These are phyloP conservation scores for Sphaerophoria rueppellii DNA, from an alignment of 2,888 invertebrate species.

Conservation along the genomic window DNA sequence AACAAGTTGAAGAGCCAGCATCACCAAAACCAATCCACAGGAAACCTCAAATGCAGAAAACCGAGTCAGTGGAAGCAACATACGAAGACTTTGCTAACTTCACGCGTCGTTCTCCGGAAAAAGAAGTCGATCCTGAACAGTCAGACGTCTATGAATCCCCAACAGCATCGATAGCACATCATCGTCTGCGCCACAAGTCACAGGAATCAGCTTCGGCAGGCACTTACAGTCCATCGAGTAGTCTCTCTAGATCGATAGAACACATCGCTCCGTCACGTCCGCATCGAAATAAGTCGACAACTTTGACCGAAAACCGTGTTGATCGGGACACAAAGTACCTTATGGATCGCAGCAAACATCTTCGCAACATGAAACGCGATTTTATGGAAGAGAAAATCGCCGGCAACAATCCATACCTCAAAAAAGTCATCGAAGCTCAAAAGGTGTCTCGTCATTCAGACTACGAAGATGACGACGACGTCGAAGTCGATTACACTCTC, in stretches of 20 bases:
- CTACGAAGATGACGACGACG: slow-evolving; percentile 37
- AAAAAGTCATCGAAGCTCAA: slow-evolving; percentile 78
- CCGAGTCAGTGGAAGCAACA: slow-evolving; percentile 57
- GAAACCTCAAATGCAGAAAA: slow-evolving; percentile 22
- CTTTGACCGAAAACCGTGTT: slow-evolving; percentile 63
- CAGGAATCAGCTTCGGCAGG: slow-evolving; percentile 50
- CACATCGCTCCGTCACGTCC: slow-evolving; percentile 74
- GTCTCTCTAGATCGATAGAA: slow-evolving; percentile 58
- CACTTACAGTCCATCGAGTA: slow-evolving; percentile 70
- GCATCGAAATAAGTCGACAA: slow-evolving; percentile 61
- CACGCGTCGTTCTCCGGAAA: slow-evolving; percentile 50
- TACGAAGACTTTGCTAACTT: slow-evolving; percentile 69
- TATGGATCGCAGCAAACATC: slow-evolving; percentile 80
- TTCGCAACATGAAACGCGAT: slow-evolving; percentile 81
- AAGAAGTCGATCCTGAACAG: slow-evolving; percentile 34
- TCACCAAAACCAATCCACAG: slow-evolving; percentile 2
- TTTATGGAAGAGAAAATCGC: slow-evolving; percentile 81
- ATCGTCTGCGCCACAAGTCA: slow-evolving; percentile 74
- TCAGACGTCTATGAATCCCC: slow-evolving; percentile 35
- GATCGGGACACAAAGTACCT: slow-evolving; percentile 79
- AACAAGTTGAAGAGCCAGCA: slow-evolving; percentile 40
- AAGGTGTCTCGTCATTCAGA: slow-evolving; percentile 61
- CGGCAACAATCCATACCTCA: slow-evolving; percentile 81
- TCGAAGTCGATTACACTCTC: slow-evolving; percentile 75
- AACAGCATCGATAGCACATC: slow-evolving; percentile 52